Evolutionary conservation across 1,140 invertebrate genomes (phyloP), one percentile per base, ranked within the genome.

Genomic region (Drosophila parabipectinata): DNA sequence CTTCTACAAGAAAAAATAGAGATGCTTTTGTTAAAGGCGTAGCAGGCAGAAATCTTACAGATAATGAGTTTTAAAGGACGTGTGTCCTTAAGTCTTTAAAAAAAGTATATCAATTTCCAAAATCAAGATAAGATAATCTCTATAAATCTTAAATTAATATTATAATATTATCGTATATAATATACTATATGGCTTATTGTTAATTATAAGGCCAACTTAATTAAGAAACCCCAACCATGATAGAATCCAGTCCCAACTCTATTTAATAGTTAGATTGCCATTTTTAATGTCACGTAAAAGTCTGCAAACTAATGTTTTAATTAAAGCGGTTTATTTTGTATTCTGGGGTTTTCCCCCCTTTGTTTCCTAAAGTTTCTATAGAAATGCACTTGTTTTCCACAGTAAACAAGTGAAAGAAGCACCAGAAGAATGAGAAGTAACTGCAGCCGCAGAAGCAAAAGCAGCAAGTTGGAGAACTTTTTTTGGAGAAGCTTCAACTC

Each of bases 361-460:
- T 44, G 15, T 44, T 44, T 44, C 14, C 41, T 18, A 8, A 55
- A 73, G 71, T 73, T 73, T 73, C 69, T 73, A 52, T 52, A 72
- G 67, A 72, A 72, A 60, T 72, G 30, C 39, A 59, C 67, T 71
- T 72, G 68, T 72, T 72, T 72, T 60, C 30, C 37, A 45, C 55
- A 57, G 56, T 60, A 72, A 72, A 72, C 55, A 72, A 69, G 53
- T 28, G 52, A 48, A 69, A 48, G 67, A 69, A 30, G 44, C 15
- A 10, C 37, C 26, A 15, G 61, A 51, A 64, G 62, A 64, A 58
- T 47, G 53, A 60, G 39, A 57, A 69, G 37, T 26, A 72, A 71
- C 21, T 62, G 69, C 69, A 50, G 58, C 32, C 58, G 21, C 57
- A 72, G 48, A 32, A 71, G 52, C 32, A 30, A 64, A 47, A 41